A percentile compares a stretch with the other conserved stretches of the same genome.
These are phyloP conservation scores for Cantharis flavilabris DNA, from an alignment of 2,888 invertebrate genomes.

Conservation along the genomic window DNA sequence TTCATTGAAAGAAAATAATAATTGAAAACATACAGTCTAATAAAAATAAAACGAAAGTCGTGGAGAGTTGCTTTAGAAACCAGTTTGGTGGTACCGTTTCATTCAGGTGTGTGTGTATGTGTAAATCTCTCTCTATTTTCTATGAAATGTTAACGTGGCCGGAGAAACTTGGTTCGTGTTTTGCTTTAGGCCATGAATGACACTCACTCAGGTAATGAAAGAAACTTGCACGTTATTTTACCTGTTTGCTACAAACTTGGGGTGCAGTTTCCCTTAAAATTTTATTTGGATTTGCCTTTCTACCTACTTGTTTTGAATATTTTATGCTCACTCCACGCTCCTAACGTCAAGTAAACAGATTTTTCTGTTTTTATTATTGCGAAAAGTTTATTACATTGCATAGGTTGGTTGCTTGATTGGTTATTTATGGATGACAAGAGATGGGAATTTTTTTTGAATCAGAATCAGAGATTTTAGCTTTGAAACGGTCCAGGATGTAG, in stretches of 20 bases:
- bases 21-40: background rate
- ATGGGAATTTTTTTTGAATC: background rate
- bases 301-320: background rate
- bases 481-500: no score
- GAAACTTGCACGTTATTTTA: background rate
- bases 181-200: slow-evolving; percentile 3
- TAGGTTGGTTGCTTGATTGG: background rate
- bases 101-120: slow-evolving; percentile 2
- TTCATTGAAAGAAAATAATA: background rate
- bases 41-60: slow-evolving; percentile 1
- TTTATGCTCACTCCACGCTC: background rate
- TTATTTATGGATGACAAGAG: background rate
- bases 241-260: background rate
- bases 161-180: slow-evolving; percentile 14
- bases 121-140: background rate
- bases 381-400: background rate
- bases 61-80: background rate
- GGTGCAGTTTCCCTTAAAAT: background rate
- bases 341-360: background rate
- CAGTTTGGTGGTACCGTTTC: background rate
- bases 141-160: background rate
- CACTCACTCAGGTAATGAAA: slow-evolving; percentile 13
- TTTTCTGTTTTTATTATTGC: background rate
- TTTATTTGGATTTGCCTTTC: background rate
- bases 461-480: background rate